These are phyloP conservation scores for Petrocephalus zakoni DNA, from an alignment of 2,113 vertebrate genomes.

Conservation along the genomic window DNA sequence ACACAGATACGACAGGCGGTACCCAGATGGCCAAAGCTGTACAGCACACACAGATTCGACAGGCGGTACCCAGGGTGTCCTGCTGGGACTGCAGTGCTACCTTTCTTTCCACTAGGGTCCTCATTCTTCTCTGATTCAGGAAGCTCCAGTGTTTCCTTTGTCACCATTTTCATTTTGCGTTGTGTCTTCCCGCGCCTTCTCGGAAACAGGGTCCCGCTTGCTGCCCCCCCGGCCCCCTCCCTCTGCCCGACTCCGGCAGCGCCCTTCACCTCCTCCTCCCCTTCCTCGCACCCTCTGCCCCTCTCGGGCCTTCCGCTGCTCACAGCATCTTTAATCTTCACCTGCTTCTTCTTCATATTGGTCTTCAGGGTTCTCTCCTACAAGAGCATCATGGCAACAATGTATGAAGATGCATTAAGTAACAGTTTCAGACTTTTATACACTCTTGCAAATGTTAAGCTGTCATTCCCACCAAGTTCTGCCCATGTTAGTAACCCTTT, in stretches of 20 bases:
- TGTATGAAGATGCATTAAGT: background rate
- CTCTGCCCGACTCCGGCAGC: conserved; percentile 38
- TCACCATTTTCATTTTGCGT: conserved; percentile 45
- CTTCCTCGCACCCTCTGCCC: background rate
- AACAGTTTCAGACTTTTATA: background rate
- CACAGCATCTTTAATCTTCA: background rate
- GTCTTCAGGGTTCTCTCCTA: conserved; percentile 57
- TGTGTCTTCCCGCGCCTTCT: conserved; percentile 43
- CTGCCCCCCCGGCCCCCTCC: conserved; percentile 40
- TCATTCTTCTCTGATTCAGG: conserved; percentile 38
- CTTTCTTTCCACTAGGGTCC: conserved; percentile 36
- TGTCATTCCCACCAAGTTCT: background rate
- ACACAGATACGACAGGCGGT: background rate
- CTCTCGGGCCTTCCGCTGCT: background rate
- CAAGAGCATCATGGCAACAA: conserved; percentile 6
- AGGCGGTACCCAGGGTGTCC: too few species aligned
- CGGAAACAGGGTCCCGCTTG: conserved; percentile 46
- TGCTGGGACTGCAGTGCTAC: conserved; percentile 29
- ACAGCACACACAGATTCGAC: background rate
- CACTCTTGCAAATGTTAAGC: background rate
- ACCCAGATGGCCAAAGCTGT: background rate
- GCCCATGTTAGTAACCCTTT: background rate
- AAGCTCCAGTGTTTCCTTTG: conserved; percentile 41
- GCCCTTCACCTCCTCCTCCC: conserved; percentile 35
- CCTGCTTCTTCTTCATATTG: conserved; percentile 29